Evolutionary conservation across 2,113 vertebrate species (phyloP).

Genomic region (Salvelinus sp.): DNA sequence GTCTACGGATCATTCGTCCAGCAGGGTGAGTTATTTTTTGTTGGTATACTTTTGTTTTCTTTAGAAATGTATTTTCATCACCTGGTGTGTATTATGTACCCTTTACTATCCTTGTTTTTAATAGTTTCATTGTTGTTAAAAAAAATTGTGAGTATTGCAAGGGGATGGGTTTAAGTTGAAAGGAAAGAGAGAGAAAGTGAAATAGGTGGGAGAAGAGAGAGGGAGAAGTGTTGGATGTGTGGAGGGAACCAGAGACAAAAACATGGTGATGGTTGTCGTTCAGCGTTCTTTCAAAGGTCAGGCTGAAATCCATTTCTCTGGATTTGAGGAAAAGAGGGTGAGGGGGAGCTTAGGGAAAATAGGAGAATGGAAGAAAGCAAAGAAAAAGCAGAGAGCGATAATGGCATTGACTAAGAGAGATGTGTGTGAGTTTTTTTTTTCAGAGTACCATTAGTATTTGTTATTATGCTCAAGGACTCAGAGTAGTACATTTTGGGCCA

Average conservation of each 20-base stretch:
- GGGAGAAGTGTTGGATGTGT: neutral
- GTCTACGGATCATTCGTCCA: slow-evolving; percentile 98
- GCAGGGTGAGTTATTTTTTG: slow-evolving; percentile 83
- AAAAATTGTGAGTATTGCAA: too few relatives aligned
- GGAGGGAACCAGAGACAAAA: neutral
- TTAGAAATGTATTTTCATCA: too few relatives aligned
- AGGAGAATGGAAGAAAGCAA: neutral
- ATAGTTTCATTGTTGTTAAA: too few relatives aligned
- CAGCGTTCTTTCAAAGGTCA: too few relatives aligned
- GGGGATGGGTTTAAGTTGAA: too few relatives aligned
- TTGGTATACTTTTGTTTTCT: too few relatives aligned
- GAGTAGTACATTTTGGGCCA: neutral
- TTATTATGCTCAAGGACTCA: neutral
- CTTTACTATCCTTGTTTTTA: too few relatives aligned
- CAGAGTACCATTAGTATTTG: neutral
- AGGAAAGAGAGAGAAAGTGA: neutral
- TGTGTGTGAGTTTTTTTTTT: too few relatives aligned
- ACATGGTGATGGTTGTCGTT: too few relatives aligned
- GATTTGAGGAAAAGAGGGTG: neutral
- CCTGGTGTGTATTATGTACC: too few relatives aligned
- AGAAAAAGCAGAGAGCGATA: neutral
- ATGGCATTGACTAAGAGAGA: too few relatives aligned
- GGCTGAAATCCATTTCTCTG: too few relatives aligned
- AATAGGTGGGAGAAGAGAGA: neutral
- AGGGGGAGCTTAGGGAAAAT: neutral